Evolutionary conservation across 1,140 invertebrate species (phyloP).

Genomic region (Belonocnema kinseyi): DNA sequence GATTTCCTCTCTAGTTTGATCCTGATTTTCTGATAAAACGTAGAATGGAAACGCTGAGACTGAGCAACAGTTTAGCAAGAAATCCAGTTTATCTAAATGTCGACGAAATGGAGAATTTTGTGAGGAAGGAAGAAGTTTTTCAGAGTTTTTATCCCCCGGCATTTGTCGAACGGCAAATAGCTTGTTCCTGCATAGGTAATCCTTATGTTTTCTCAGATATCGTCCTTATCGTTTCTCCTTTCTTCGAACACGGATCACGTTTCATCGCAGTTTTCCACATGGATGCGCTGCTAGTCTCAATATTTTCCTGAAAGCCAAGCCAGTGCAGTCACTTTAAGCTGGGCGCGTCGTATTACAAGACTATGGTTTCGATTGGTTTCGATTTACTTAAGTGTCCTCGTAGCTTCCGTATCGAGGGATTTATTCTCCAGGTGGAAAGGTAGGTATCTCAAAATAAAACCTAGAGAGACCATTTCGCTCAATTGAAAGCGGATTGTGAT

Average conservation of each 20-base stretch:
- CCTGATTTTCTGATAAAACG: background rate
- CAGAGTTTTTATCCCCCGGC: background rate
- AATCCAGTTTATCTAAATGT: slow-evolving; percentile 22
- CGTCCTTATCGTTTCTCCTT: slow-evolving; percentile 29
- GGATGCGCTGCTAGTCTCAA: slow-evolving; percentile 21
- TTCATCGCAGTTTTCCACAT: slow-evolving; percentile 28
- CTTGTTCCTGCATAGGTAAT: slow-evolving; percentile 28
- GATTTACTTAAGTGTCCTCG: slow-evolving; percentile 22
- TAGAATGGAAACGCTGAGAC: background rate
- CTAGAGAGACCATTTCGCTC: background rate
- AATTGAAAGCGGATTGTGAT: background rate
- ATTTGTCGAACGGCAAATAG: slow-evolving; percentile 26
- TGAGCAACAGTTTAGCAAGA: slow-evolving; percentile 22
- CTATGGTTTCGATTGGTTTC: background rate
- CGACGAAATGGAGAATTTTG: slow-evolving; percentile 7
- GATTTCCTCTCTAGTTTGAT: slow-evolving; percentile 33
- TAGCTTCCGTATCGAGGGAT: slow-evolving; percentile 2
- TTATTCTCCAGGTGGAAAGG: slow-evolving; percentile 4
- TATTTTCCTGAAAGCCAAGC: slow-evolving; percentile 28
- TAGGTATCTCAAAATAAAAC: background rate
- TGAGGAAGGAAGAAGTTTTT: background rate
- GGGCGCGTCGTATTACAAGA: slow-evolving; percentile 9
- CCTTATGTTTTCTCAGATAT: slow-evolving; percentile 29
- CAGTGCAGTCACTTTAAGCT: slow-evolving; percentile 26
- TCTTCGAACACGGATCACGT: slow-evolving; percentile 30